Evolutionary conservation across 2,113 vertebrate genomes (phyloP).

Genomic region (Nanger granti): DNA sequence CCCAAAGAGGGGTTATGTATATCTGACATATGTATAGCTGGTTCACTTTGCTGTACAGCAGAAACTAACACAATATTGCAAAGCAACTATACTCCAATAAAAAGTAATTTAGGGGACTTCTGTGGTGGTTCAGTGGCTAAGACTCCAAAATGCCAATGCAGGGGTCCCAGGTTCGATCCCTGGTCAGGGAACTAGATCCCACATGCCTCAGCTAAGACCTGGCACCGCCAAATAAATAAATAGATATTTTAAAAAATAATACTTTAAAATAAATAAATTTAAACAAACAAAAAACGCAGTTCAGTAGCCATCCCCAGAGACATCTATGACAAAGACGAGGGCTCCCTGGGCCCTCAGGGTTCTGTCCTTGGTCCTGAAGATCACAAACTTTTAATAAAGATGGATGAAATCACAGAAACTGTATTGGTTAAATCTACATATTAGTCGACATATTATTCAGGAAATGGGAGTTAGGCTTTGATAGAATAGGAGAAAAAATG

Average conservation of each 20-base stretch:
- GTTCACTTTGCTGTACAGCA: neutral
- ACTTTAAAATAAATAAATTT: neutral
- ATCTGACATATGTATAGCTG: neutral
- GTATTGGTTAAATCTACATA: neutral
- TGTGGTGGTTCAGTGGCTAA: neutral
- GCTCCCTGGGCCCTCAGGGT: neutral
- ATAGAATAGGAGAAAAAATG: neutral
- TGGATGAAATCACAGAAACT: neutral
- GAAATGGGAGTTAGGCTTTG: neutral
- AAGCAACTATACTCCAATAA: neutral
- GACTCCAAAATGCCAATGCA: neutral
- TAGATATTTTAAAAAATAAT: neutral
- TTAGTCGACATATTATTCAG: neutral
- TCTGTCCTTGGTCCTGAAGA: conserved; percentile 3
- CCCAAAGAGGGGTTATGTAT: neutral
- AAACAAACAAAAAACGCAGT: neutral
- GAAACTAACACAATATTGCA: neutral
- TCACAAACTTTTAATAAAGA: neutral
- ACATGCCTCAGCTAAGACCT: neutral
- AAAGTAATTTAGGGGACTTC: neutral
- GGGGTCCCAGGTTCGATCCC: neutral
- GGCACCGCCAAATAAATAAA: neutral
- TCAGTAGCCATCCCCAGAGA: neutral
- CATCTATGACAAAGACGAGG: neutral
- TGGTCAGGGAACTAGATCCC: neutral